A percentile compares a stretch with the other conserved stretches of the same genome.
phyloP scores from a whole-genome alignment of 1,140 invertebrate genomes.

The Neocloeon triangulifer region DNA sequence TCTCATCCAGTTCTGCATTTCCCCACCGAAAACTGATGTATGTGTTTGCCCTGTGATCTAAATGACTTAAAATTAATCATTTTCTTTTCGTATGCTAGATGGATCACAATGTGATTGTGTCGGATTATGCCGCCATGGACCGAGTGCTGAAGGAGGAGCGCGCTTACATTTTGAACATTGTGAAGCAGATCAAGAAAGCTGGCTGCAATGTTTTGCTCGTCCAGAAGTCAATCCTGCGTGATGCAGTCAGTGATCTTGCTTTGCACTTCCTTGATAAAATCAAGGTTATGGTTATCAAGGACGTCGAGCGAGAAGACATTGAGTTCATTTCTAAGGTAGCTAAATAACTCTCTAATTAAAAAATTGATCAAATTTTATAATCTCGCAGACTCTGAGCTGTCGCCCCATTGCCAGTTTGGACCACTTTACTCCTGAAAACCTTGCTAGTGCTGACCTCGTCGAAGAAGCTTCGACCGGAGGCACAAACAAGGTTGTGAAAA shows the following conservation, averaged over 20 bases:
- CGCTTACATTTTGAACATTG: conserved; percentile 93
- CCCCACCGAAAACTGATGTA: conserved; percentile 97
- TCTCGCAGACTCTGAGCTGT: conserved; percentile 61
- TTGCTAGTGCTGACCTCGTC: conserved; percentile 80
- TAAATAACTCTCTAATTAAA: too few relatives aligned
- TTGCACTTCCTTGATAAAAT: conserved; percentile 98
- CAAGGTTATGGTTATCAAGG: conserved; percentile 97
- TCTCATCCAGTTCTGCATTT: conserved; percentile 98
- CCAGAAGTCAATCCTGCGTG: conserved; percentile 94
- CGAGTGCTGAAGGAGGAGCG: conserved; percentile 95
- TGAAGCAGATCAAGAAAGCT: conserved; percentile 96
- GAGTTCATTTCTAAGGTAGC: conserved; percentile 81
- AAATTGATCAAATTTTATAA: too few relatives aligned
- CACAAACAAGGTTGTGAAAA: conserved; percentile 73
- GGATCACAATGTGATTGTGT: conserved; percentile 95
- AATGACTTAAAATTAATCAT: not conserved
- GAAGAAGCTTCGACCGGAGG: conserved; percentile 81
- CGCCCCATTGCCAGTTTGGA: conserved; percentile 95
- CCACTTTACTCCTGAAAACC: conserved; percentile 82
- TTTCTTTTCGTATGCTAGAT: conserved; percentile 36
- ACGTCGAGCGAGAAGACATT: conserved; percentile 94
- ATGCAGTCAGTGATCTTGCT: conserved; percentile 91
- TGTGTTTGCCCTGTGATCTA: conserved; percentile 14
- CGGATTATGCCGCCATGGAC: conserved; percentile 98
- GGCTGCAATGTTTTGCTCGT: conserved; percentile 96